Conservation (phyloP, 2,113 vertebrate species). For the Elaphurus davidianus region DNA sequence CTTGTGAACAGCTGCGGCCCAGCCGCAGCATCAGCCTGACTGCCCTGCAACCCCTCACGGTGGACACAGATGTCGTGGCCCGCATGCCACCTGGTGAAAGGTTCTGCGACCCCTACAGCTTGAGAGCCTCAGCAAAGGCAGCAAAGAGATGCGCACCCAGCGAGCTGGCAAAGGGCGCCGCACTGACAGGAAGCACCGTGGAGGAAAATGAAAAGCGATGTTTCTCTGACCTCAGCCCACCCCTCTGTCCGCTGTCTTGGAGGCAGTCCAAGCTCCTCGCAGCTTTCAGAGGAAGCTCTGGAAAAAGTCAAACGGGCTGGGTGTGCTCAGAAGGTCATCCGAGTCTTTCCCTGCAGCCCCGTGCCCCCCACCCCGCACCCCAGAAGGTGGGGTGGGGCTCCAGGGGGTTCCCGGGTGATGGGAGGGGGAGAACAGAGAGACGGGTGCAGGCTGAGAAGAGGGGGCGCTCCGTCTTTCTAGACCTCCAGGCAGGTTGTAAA, state of each 20-base stretch:
- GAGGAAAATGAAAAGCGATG: slow-evolving; percentile 59
- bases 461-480: not conserved
- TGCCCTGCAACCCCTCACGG: slow-evolving; percentile 4
- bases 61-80: not conserved
- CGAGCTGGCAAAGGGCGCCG: not conserved
- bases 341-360: not conserved
- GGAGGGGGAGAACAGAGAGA: not conserved
- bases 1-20: slow-evolving; percentile 58
- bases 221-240: slow-evolving; percentile 26
- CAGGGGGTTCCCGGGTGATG: not conserved
- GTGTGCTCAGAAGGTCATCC: not conserved
- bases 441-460: not conserved
- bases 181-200: not conserved
- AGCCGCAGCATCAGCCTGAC: not conserved
- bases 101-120: slow-evolving; percentile 54
- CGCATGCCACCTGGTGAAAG: slow-evolving; percentile 34
- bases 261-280: slow-evolving; percentile 48
- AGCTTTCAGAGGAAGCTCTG: not conserved
- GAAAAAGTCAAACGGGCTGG: not conserved
- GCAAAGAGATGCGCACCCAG: not conserved
- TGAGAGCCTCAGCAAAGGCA: slow-evolving; percentile 34
- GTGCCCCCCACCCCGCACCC: not conserved
- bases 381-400: rapidly evolving
- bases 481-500: not conserved
- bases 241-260: slow-evolving; percentile 40